A percentile compares a stretch with the other conserved stretches of the same genome.
phyloP scores from a whole-genome alignment of 2,797 vertebrate species.

The Podargus strigoides region DNA sequence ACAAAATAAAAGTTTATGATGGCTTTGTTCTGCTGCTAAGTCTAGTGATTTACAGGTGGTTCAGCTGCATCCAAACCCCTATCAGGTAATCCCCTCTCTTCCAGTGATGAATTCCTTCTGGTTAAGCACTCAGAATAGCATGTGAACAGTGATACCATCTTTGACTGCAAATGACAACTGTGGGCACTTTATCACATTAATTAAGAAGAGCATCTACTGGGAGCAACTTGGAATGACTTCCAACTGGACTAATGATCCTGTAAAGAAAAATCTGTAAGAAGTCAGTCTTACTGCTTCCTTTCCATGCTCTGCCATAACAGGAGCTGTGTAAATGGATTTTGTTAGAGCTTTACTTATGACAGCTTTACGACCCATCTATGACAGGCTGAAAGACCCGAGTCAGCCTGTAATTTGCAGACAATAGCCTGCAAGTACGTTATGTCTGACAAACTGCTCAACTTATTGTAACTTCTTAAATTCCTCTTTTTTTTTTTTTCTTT shows the following conservation, averaged over 20 bases:
- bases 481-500: neutral
- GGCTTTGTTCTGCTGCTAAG: neutral
- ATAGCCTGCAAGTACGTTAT: neutral
- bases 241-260: neutral
- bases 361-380: neutral
- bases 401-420: conserved; percentile 38
- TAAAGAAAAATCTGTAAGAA: neutral
- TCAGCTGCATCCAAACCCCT: neutral
- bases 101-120: neutral
- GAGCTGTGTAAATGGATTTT: neutral
- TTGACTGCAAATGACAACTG: neutral
- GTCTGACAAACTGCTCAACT: conserved; percentile 20
- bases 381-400: neutral
- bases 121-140: neutral
- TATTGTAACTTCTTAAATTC: neutral
- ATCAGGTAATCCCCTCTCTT: neutral
- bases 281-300: neutral
- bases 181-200: neutral
- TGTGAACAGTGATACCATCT: neutral
- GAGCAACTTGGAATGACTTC: neutral
- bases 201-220: neutral
- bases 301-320: neutral
- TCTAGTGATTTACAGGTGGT: neutral
- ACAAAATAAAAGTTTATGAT: neutral
- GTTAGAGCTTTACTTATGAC: neutral